phyloP scores from a whole-genome alignment of 1,140 invertebrate genomes.

The Bombus waltoni region DNA sequence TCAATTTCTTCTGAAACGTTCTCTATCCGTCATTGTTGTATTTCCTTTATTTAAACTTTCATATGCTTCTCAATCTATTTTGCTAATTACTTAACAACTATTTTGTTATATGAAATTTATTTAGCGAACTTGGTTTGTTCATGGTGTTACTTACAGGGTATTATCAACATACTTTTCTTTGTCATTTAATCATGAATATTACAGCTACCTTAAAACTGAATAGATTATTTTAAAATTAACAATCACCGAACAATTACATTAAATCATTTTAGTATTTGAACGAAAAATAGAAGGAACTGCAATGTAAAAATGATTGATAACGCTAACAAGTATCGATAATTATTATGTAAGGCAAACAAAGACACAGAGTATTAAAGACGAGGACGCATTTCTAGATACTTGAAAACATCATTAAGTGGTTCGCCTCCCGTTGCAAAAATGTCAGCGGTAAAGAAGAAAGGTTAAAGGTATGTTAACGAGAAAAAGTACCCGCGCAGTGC shows the following conservation, averaged over 20 bases:
- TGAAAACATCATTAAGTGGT: conserved; percentile 7
- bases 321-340: neutral
- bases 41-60: neutral
- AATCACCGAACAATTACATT: neutral
- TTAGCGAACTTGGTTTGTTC: neutral
- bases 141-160: too few species aligned
- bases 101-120: neutral
- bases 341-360: neutral
- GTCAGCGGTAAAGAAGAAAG: conserved; percentile 36
- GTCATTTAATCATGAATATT: too few species aligned
- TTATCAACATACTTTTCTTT: too few species aligned
- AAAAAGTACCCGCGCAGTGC: neutral
- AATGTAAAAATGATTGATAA: too few species aligned
- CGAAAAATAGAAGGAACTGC: neutral
- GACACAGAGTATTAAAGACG: neutral
- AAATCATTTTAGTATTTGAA: neutral
- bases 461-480: conserved; percentile 31
- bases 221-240: neutral
- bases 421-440: conserved; percentile 7
- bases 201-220: too few species aligned
- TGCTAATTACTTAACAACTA: neutral
- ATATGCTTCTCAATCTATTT: neutral
- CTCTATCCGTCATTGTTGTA: neutral
- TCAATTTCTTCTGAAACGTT: neutral
- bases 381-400: neutral